Base-by-base conservation (phyloP, 1,140 invertebrate genomes). In the Planococcus citri region DNA sequence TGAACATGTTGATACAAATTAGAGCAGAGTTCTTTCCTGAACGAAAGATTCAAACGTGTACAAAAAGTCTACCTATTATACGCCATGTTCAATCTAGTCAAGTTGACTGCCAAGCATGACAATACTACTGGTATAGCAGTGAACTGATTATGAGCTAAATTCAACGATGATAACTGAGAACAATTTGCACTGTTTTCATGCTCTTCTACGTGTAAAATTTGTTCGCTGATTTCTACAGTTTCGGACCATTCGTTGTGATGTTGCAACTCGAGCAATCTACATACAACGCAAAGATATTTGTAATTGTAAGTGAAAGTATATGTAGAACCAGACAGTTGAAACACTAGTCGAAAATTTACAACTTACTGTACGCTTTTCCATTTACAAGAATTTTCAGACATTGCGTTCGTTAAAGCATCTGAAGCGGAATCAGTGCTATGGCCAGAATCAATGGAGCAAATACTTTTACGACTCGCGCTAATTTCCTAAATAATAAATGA, bases 141-240 rank as follows among this genome's bases (percentile, higher is more conserved):
- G 76, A 97, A 95, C 70, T 90, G 83, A 81, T 97, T 97, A 78
- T 95, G 92, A 0, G 93, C 88, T 25, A 98, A 80, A 79, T 96
- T 96, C 1, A 98, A 79, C 0, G 87, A 83, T 0, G 84, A 81
- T 60, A 92, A 79, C 38, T 85, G 84, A 27, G 82, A 90, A 73
- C 76, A 75, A 29, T 76, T 74, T 27, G 74, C 67, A 38, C 61
- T 70, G 22, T 74, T 41, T 20, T 25, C 72, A 24, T 73, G 71
- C 17, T 74, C 74, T 27, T 76, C 79, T 76, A 79, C 72, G 79
- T 79, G 80, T n/a, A 81, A 72, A 38, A 86, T 83, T 70, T 87
- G 85, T 72, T 89, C 87, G 0, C 84, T 85, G 6, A 89, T 86
- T 75, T 88, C 86, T 14, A 88, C 81, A 14, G 81, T 84, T 70